Evolutionary conservation across 2,797 vertebrate species (phyloP).

Genomic region (Tapirus indicus): DNA sequence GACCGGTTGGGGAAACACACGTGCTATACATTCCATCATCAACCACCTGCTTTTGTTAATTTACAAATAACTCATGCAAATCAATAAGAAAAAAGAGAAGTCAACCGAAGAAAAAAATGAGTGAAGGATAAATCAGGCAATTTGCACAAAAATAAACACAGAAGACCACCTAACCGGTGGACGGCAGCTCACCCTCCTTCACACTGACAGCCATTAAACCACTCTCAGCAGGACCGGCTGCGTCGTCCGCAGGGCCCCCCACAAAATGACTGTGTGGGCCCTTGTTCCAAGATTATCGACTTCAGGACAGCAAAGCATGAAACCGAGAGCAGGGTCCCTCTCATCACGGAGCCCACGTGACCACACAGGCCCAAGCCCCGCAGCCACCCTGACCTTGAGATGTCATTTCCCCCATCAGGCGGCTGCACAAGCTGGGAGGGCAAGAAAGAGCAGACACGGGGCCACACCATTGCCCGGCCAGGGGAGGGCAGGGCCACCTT

Average conservation of each 20-base stretch:
- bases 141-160: background rate
- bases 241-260: no score
- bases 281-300: background rate
- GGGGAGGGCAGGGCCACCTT: background rate
- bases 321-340: background rate
- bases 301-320: rapidly evolving
- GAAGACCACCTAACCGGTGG: rapidly evolving
- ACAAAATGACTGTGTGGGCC: background rate
- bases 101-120: background rate
- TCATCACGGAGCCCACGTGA: no score
- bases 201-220: no score
- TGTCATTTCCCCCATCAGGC: background rate
- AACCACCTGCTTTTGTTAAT: background rate
- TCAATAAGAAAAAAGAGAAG: no score
- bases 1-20: no score
- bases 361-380: background rate
- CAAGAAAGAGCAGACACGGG: no score
- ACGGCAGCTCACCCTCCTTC: background rate
- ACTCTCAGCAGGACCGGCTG: no score
- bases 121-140: background rate
- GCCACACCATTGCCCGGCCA: background rate
- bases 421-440: background rate
- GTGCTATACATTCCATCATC: no score
- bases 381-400: background rate
- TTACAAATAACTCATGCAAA: background rate